Conservation (phyloP, 1,140 invertebrate genomes). For the Chelonus insularis region DNA sequence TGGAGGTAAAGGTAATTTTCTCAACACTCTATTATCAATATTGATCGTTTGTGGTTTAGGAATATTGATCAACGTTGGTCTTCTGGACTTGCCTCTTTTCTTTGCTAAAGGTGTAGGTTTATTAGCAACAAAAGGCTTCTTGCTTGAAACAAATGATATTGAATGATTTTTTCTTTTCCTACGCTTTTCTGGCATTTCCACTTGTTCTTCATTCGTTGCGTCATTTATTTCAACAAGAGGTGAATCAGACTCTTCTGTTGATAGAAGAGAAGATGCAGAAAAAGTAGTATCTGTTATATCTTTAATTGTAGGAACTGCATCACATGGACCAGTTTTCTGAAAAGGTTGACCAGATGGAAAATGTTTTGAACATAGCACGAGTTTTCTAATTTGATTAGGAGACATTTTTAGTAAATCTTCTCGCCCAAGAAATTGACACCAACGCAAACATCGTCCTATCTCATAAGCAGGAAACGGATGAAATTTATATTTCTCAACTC, state of each 20-base stretch:
- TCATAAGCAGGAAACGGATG: constrained; percentile 59
- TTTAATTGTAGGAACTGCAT: constrained; percentile 53
- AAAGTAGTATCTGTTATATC: constrained; percentile 8
- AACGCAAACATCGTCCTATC: constrained; percentile 54
- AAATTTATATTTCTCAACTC: constrained; percentile 53
- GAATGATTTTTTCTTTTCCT: constrained; percentile 28
- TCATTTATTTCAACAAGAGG: constrained; percentile 5
- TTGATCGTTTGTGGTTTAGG: constrained; percentile 42
- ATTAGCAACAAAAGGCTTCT: constrained; percentile 54
- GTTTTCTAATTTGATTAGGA: constrained; percentile 56
- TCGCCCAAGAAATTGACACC: constrained; percentile 55
- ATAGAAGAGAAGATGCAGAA: neutral
- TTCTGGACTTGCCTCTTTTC: constrained; percentile 52
- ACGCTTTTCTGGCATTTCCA: constrained; percentile 27
- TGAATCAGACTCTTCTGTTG: too few species aligned
- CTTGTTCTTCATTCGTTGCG: neutral
- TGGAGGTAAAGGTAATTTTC: constrained; percentile 52
- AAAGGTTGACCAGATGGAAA: constrained; percentile 54
- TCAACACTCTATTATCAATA: constrained; percentile 41
- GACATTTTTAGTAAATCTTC: constrained; percentile 59
- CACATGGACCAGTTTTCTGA: constrained; percentile 50
- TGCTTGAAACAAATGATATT: constrained; percentile 50
- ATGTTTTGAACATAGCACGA: constrained; percentile 56
- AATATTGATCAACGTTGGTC: constrained; percentile 53
- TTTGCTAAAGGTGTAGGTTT: constrained; percentile 56